Base-by-base conservation (phyloP, 2,797 vertebrate genomes). In the Hoplostethus atlanticus region DNA sequence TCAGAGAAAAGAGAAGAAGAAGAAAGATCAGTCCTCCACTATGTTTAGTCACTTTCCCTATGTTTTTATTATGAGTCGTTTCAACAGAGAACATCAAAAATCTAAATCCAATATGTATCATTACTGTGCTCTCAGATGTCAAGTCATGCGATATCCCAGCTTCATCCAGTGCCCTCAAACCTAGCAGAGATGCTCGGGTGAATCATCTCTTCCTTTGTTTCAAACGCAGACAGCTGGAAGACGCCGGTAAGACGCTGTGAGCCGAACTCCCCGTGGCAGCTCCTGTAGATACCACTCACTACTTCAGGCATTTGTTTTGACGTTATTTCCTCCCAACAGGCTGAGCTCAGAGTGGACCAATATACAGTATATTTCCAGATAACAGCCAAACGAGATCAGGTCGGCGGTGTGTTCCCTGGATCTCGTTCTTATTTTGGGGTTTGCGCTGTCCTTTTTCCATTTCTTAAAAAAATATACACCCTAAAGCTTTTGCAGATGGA, bases 301-400 rank as follows among this genome's bases (percentile, higher is more conserved):
- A 83, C 75, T 87, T 80, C 51, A 79, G 79, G 59, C 73, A 56
- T 84, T 82, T 88, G 77, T 84, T 83, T 74, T 84, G 80, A 89
- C 87, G 73, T 64, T 60, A 64, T 77, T 77, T 48, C 34, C 59
- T 52, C 72, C 51, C 52, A 53, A 78, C 68, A 70, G 2, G 28
- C 73, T 53, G 62, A 83, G 73, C 59, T 66, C 34, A 61, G 76
- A 79, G 73, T 70, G 71, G 73, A 83, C 72, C 38, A 28, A 73
- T 65, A 72, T 46, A 52, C 46, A 58, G 51, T 46, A 76, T 71
- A 69, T 83, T 64, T 80, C 64, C 63, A 71, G 53, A 76, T 60
- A 83, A 73, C 48, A 73, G 67, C 54, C 64, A 54, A 28, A 38
- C 65, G 44, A 75, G 58, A 76, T 74, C 63, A 65, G 64, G 66